Conservation (phyloP, 2,888 invertebrate genomes). For the Mesoligia furuncula region DNA sequence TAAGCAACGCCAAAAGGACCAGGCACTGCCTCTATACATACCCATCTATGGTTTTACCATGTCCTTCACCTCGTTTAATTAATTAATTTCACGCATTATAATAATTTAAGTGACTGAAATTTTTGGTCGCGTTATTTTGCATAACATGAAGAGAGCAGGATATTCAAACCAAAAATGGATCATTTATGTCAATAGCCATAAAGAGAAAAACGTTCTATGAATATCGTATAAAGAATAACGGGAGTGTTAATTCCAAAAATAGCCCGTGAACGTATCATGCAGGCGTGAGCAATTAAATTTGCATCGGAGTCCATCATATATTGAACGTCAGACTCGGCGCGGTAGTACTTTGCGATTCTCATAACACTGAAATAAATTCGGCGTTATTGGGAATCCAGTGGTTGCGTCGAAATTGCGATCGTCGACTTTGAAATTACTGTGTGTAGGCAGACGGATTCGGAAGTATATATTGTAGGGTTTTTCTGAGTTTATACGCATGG, state of each 20-base stretch:
- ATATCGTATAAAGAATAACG: conserved; percentile 16
- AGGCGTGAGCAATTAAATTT: conserved; percentile 31
- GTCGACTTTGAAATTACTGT: neutral
- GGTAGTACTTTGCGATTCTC: conserved; percentile 23
- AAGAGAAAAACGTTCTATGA: conserved; percentile 13
- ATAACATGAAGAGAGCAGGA: neutral
- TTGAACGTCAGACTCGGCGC: conserved; percentile 23
- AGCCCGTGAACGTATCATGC: conserved; percentile 27
- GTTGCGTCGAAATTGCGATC: neutral
- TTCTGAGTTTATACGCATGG: neutral
- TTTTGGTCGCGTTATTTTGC: neutral
- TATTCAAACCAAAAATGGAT: neutral
- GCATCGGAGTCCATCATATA: conserved; percentile 33
- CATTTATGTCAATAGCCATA: neutral
- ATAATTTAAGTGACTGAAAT: neutral
- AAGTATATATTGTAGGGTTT: neutral
- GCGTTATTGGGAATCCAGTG: conserved; percentile 27
- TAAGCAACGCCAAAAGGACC: neutral
- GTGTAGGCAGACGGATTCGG: neutral
- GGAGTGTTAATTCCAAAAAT: conserved; percentile 40
- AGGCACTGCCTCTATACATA: too few relatives aligned
- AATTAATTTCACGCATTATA: neutral
- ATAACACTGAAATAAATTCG: conserved; percentile 40
- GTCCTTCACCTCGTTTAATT: neutral
- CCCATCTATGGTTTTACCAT: too few relatives aligned